These are phyloP conservation scores for Drosophila burlai DNA, from an alignment of 1,140 invertebrate species.

Conservation along the genomic window DNA sequence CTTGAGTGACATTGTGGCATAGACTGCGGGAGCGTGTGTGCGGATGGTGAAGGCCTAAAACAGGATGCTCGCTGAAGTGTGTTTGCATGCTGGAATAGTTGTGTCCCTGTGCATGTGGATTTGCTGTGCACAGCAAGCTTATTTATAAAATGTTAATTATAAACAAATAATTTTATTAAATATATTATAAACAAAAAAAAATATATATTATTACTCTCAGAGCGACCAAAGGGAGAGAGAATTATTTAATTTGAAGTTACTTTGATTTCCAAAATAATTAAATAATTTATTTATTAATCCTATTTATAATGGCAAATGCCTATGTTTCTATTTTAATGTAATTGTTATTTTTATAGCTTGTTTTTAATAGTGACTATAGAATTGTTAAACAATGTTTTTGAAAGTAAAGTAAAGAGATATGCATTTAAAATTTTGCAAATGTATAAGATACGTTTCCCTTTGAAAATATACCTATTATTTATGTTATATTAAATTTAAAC, in stretches of 20 bases:
- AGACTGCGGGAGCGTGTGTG: conserved; percentile 11
- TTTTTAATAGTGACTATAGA: too few species aligned
- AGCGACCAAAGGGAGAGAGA: background rate
- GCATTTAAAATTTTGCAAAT: background rate
- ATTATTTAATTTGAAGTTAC: background rate
- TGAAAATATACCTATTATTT: background rate
- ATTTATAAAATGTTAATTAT: background rate
- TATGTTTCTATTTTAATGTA: too few species aligned
- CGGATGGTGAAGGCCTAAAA: conserved; percentile 26
- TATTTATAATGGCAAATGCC: too few species aligned
- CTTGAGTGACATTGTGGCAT: conserved; percentile 75
- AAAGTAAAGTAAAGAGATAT: too few species aligned
- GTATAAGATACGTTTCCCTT: background rate
- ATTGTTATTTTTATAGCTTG: too few species aligned
- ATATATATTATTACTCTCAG: too few species aligned
- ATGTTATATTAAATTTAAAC: background rate
- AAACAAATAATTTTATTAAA: too few species aligned
- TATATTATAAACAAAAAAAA: background rate
- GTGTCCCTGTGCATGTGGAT: conserved; percentile 8
- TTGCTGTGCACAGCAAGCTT: conserved; percentile 3
- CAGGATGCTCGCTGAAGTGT: conserved; percentile 33
- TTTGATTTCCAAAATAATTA: background rate
- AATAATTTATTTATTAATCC: too few species aligned
- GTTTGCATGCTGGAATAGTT: conserved; percentile 21
- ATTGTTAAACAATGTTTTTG: too few species aligned